Conservation (phyloP, 2,888 invertebrate species). For the Cephus nigrinus region DNA sequence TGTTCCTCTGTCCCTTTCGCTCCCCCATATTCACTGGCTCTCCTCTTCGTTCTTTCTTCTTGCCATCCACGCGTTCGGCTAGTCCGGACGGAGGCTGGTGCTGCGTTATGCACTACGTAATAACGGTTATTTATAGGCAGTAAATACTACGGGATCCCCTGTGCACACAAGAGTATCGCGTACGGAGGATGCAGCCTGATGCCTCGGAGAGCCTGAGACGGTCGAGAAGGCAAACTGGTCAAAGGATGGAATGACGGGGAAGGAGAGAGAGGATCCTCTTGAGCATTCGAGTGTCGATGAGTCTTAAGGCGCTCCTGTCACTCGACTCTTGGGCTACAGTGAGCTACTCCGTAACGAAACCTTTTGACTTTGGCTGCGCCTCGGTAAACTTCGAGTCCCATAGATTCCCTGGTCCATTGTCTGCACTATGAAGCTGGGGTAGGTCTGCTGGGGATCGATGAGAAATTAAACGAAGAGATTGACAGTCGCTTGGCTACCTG, state of each 20-base stretch:
- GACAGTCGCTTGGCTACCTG: neutral
- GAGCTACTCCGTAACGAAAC: neutral
- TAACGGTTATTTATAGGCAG: slow-evolving; percentile 43
- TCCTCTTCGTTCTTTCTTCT: neutral
- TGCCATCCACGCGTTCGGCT: neutral
- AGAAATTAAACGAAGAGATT: neutral
- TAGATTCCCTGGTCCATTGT: neutral
- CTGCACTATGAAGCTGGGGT: neutral
- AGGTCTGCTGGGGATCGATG: neutral
- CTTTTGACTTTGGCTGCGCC: neutral
- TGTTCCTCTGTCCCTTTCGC: neutral
- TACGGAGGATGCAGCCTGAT: neutral
- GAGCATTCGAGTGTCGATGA: neutral
- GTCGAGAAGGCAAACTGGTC: neutral
- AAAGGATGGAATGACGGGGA: neutral
- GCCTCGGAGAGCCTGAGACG: neutral
- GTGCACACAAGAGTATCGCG: slow-evolving; percentile 12
- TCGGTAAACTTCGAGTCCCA: neutral
- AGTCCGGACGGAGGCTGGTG: neutral
- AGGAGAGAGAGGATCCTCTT: neutral
- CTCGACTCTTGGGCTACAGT: neutral
- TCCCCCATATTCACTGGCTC: neutral
- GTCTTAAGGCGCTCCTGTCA: neutral
- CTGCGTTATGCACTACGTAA: slow-evolving; percentile 36
- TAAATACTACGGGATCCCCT: slow-evolving; percentile 24